Evolutionary conservation across 2,888 invertebrate genomes (phyloP).

Genomic region (Disparrhopalites patrizii): DNA sequence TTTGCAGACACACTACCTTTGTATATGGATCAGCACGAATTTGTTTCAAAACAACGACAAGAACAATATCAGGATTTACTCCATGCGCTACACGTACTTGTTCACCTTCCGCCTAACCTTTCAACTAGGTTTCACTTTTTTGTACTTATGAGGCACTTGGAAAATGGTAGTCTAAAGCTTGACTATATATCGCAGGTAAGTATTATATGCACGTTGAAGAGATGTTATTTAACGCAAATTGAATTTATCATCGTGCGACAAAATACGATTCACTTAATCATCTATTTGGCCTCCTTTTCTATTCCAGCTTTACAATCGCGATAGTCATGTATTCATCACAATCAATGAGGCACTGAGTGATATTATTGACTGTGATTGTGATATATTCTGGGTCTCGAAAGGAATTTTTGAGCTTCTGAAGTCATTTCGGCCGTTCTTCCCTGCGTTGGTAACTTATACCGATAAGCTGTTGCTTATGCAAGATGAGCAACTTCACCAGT

Average conservation of each 20-base stretch:
- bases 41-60: conserved; percentile 68
- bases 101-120: conserved; percentile 13
- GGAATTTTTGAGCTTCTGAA: conserved; percentile 68
- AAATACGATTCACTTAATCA: no score
- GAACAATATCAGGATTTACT: conserved; percentile 71
- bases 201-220: no score
- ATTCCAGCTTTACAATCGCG: conserved; percentile 52
- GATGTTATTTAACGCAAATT: no score
- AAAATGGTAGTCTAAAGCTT: conserved; percentile 63
- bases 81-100: conserved; percentile 60
- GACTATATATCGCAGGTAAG: conserved; percentile 55
- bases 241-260: no score
- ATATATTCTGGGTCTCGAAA: conserved; percentile 78
- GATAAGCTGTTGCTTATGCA: conserved; percentile 69
- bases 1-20: conserved; percentile 74
- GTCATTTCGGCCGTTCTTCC: conserved; percentile 63
- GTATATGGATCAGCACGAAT: conserved; percentile 69
- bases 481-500: conserved; percentile 67
- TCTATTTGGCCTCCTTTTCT: no score
- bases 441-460: conserved; percentile 64
- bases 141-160: conserved; percentile 75
- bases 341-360: conserved; percentile 68
- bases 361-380: conserved; percentile 69
- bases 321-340: conserved; percentile 58
- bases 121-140: conserved; percentile 63